Base-by-base conservation (phyloP, 2,797 vertebrate genomes). In the Apogon hyalosoma region DNA sequence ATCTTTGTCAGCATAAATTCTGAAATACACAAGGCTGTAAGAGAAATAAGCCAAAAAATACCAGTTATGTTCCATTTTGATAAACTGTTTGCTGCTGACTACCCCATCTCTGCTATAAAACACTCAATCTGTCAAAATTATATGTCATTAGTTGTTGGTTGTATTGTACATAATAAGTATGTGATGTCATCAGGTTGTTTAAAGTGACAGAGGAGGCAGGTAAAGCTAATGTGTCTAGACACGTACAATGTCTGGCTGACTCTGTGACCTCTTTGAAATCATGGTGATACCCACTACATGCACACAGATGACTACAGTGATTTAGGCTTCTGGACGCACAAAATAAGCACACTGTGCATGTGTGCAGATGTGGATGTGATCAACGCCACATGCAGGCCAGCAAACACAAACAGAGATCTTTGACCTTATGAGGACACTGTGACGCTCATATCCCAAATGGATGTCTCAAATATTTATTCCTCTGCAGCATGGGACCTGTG, bases 221-320 rank as follows among this genome's bases (percentile, higher is more conserved):
- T 50, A 14, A 42, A 33, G 42, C 57, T 8, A 42, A 14, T 45
- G 33, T 10, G 76, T 80, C 62, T 77, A 78, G 77, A 86, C 82
- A 8, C 38, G 54, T 7, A 51, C 24, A n/a, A 14, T 12, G 45
- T 59, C 67, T 57, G 61, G 33, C 33, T 43, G 42, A 71, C 57
- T 16, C 51, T 28, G 7, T 43, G 21, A 8, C 47, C 24, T 60
- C 47, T 65, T n/a, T 16, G 66, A 41, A 56, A 64, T 47, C 14
- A 19, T 56, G 59, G 73, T 13, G 9, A n/a, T 62, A 48, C 52
- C 58, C 46, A 12, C 1, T 4, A 15, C 42, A 38, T 2, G 8
- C 13, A n/a, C n/a, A 24, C n/a, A 50, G 21, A 62, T 39, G n/a
- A 51, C 19, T 38, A 18, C 56, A 39, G 13, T 54, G 15, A 16